Base-by-base conservation (phyloP, 2,797 vertebrate genomes). In the Thaleichthys pacificus region DNA sequence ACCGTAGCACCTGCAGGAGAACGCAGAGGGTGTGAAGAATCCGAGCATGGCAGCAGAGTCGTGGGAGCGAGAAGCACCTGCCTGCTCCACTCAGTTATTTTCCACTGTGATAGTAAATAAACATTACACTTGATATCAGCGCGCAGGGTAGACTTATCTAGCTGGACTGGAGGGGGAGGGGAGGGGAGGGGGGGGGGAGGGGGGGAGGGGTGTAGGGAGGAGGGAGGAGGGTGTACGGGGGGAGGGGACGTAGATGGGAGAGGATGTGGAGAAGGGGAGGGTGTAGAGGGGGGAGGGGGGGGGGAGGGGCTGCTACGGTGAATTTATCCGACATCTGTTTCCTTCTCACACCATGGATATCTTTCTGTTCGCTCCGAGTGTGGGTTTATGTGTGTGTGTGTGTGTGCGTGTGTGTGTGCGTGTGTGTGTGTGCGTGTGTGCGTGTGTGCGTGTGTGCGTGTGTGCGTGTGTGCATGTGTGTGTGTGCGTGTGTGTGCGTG, bases 71-170 rank as follows among this genome's bases (percentile, higher is more conserved):
- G 60, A 75, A 61, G 78, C 71, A 84, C 73, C 75, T 86, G 76
- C 79, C 68, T 73, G 71, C 69, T 77, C 6, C 8, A 84, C 24
- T 24, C 78, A 82, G 77, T 81, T 85, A 77, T 88, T 88, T 84
- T 87, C 81, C 79, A 80, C 66, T 58, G 74, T 67, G 51, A 73
- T 71, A 71, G 76, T 86, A 86, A 89, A 84, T 71, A 81, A 74
- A 68, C 60, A 79, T 82, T 84, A 82, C 56, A 79, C 63, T 74
- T 66, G 68, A 69, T 78, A 76, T n/a, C 0, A 22, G 78, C 80
- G 70, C 56, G 60, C 66, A 51, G 71, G 72, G 69, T 22, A 75
- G 70, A 62, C 61, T 57, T 26, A 9, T 66, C 54, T 64, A 54
- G 26, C 19, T 64, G 1, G 21, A 35, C 49, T 69, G 0, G 24